Evolutionary conservation across 2,113 vertebrate species (phyloP).

Genomic region (Sceloporus undulatus): DNA sequence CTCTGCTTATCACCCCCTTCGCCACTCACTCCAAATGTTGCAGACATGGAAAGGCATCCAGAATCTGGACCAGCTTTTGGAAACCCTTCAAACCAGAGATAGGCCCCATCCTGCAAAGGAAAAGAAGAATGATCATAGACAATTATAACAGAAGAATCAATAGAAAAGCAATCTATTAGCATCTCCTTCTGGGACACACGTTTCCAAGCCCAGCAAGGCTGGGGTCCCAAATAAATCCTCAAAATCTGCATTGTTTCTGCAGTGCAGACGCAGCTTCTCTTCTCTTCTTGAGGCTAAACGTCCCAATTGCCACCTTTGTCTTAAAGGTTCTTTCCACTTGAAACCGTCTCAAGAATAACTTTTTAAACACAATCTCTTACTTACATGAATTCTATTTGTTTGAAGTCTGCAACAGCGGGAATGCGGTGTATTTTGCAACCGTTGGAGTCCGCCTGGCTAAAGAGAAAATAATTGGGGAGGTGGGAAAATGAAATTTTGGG

Average conservation of each 20-base stretch:
- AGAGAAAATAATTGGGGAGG: slow-evolving; percentile 38
- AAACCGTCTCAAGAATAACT: too few relatives aligned
- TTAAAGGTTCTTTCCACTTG: too few relatives aligned
- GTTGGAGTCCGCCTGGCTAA: slow-evolving; percentile 53
- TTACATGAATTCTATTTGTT: slow-evolving; percentile 88
- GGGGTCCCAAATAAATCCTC: not conserved
- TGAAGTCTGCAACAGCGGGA: slow-evolving; percentile 86
- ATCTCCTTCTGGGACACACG: not conserved
- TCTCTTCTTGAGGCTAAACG: too few relatives aligned
- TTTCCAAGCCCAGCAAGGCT: too few relatives aligned
- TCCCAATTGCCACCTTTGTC: too few relatives aligned
- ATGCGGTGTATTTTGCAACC: slow-evolving; percentile 66
- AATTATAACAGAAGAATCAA: too few relatives aligned
- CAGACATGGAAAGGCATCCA: slow-evolving; percentile 85
- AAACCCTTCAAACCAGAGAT: slow-evolving; percentile 80
- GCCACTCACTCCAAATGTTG: slow-evolving; percentile 86
- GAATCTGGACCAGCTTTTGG: slow-evolving; percentile 80
- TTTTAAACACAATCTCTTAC: slow-evolving; percentile 23
- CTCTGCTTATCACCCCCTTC: not conserved
- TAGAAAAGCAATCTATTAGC: fast-evolving
- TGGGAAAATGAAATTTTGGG: too few relatives aligned
- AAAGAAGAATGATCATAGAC: not conserved
- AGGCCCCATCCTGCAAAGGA: slow-evolving; percentile 81
- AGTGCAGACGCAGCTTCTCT: too few relatives aligned
- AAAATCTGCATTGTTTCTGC: too few relatives aligned